Percentiles rank a stretch among this genome's conserved stretches.
Conservation (phyloP, 2,113 vertebrate species). For the Plecturocebus donacophilus region DNA sequence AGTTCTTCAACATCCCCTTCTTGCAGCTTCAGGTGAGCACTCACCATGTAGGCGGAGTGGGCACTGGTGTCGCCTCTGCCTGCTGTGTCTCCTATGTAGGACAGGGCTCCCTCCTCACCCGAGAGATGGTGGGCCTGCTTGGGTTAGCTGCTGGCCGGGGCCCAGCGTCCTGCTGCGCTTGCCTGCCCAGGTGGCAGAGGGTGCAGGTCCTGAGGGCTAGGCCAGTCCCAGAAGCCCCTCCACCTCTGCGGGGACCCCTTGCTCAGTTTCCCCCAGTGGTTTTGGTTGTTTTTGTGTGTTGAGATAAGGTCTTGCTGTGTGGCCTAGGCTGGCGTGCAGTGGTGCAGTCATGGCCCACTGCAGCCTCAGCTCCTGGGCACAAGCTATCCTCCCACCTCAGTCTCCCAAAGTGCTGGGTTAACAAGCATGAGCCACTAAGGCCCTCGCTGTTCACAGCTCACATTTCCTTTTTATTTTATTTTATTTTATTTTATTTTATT, state of each 20-base stretch:
- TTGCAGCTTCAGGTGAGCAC: constrained; percentile 95
- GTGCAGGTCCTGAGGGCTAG: no score
- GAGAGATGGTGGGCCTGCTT: background rate
- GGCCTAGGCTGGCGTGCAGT: background rate
- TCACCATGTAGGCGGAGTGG: fast-evolving
- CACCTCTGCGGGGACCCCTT: background rate
- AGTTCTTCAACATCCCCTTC: constrained; percentile 99
- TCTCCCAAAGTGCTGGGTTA: background rate
- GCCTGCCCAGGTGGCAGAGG: background rate
- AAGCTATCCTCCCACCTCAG: background rate
- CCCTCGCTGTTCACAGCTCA: no score
- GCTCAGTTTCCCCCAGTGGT: background rate
- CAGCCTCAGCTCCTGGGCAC: background rate
- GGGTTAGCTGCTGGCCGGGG: background rate
- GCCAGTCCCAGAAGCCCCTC: no score
- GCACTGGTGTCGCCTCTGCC: background rate
- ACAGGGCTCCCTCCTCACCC: background rate
- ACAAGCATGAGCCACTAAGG: background rate
- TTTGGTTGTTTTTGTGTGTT: background rate
- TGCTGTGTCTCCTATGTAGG: background rate
- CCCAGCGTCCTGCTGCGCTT: no score
- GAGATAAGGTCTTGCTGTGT: background rate
- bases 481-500: no score
- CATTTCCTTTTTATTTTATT: background rate
- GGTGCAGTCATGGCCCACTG: background rate